Conservation (phyloP, 2,797 vertebrate species). For the Neoniphon sammara region DNA sequence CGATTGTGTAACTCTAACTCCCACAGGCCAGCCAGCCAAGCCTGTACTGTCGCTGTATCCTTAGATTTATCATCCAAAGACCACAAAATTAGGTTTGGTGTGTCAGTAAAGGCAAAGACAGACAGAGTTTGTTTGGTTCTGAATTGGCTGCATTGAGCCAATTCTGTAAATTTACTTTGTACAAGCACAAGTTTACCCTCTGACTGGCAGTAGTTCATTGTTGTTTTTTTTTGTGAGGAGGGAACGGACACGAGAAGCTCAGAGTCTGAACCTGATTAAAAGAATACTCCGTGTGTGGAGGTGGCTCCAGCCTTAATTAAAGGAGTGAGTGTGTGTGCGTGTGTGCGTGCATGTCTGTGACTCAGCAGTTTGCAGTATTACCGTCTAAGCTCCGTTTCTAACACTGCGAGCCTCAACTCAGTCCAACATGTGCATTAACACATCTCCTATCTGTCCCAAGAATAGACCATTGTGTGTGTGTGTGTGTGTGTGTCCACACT, state of each 20-base stretch:
- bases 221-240: constrained; percentile 19
- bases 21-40: neutral
- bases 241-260: constrained; percentile 61
- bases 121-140: neutral
- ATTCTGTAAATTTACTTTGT: constrained; percentile 24
- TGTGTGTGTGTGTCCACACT: constrained; percentile 23
- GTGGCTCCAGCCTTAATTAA: constrained; percentile 74
- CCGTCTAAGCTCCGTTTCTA: constrained; percentile 74
- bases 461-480: constrained; percentile 42
- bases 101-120: constrained; percentile 2
- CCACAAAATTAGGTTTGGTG: constrained; percentile 2
- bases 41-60: neutral
- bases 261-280: constrained; percentile 67
- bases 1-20: neutral
- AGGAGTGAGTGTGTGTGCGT: constrained; percentile 39
- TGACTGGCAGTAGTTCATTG: neutral
- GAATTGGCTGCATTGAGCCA: neutral
- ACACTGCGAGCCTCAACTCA: constrained; percentile 58
- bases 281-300: constrained; percentile 65
- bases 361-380: constrained; percentile 80
- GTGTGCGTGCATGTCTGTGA: constrained; percentile 60
- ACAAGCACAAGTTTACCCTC: constrained; percentile 27
- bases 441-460: constrained; percentile 48
- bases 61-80: neutral
- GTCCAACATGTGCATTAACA: constrained; percentile 74